Evolutionary conservation across 2,888 invertebrate species (phyloP), one percentile per base, ranked within the genome.

Genomic region (Cistogaster globosa): DNA sequence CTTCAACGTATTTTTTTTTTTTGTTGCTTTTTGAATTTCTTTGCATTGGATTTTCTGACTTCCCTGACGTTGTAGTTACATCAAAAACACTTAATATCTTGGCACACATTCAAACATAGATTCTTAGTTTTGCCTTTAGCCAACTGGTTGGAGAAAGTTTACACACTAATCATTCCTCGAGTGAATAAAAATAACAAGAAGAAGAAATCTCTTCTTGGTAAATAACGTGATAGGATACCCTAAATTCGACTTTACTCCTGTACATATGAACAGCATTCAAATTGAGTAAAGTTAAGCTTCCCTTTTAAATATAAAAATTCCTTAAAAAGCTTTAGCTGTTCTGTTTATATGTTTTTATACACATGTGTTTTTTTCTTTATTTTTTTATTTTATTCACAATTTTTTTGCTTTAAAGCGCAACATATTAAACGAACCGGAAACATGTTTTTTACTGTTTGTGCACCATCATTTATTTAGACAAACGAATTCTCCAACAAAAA

Each of bases 371-470:
- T 26, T 14, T 32, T 5, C 57, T 9, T 18, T 51, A 5, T 26
- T 12, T n/a, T 18, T 1, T 32, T 63, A n/a, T 16, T 32, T 53
- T 45, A 53, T 14, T 18, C 68, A 62, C 8, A 74, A 62, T 69
- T 45, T 71, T 63, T 53, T 77, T 76, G 72, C 20, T 71, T 74
- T 67, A 63, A 77, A 83, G 83, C 75, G 86, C 87, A 87, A 86
- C 86, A 86, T 86, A 86, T 88, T 87, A 83, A 88, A 87, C 87
- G 87, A 88, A 87, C 87, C 86, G 87, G 87, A 88, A 88, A 88
- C 87, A 85, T 85, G 84, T 77, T 80, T 77, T 53, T 74, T 69
- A 11, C 60, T 78, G 65, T 68, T 81, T 77, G 68, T 84, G 72
- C 77, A 72, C 51, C 80, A 77, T 80, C 84, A 77, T 77, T 84